phyloP scores from a whole-genome alignment of 1,140 invertebrate species.

The Rhagoletis pomonella region DNA sequence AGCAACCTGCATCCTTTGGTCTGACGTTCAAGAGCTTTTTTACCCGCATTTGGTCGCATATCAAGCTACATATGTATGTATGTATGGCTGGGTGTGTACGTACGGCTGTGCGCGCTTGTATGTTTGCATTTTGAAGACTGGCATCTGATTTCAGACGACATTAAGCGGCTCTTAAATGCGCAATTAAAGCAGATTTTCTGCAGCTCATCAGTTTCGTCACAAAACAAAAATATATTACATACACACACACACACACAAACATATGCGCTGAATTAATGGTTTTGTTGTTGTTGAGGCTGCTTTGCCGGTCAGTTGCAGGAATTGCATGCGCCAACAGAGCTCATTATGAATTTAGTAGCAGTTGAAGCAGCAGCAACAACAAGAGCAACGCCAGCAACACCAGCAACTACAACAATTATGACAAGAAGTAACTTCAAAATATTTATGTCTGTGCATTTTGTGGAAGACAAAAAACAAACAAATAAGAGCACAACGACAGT shows the following conservation, averaged over 20 bases:
- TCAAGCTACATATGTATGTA: no score
- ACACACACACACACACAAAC: not conserved
- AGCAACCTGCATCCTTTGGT: not conserved
- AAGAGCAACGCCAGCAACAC: not conserved
- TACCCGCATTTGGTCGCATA: no score
- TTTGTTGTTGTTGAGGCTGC: not conserved
- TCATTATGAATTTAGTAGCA: constrained; percentile 51
- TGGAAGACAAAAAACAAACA: not conserved
- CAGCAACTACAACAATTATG: constrained; percentile 38
- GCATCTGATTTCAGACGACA: constrained; percentile 48
- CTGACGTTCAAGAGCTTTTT: not conserved
- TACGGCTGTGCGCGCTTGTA: not conserved
- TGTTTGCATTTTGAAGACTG: constrained; percentile 12
- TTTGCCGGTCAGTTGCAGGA: constrained; percentile 15
- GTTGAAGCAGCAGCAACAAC: not conserved
- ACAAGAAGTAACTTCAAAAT: constrained; percentile 46
- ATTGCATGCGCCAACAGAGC: constrained; percentile 31
- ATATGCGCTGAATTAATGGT: not conserved
- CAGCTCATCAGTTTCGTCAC: constrained; percentile 48
- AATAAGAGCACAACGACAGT: not conserved
- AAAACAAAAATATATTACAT: not conserved
- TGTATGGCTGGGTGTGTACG: not conserved
- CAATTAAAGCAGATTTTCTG: constrained; percentile 54
- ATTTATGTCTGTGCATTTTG: not conserved
- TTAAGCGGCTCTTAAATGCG: constrained; percentile 55